Evolutionary conservation across 2,888 invertebrate species (phyloP), one percentile per base, ranked within the genome.

Genomic region (Yponomeuta malinellus): DNA sequence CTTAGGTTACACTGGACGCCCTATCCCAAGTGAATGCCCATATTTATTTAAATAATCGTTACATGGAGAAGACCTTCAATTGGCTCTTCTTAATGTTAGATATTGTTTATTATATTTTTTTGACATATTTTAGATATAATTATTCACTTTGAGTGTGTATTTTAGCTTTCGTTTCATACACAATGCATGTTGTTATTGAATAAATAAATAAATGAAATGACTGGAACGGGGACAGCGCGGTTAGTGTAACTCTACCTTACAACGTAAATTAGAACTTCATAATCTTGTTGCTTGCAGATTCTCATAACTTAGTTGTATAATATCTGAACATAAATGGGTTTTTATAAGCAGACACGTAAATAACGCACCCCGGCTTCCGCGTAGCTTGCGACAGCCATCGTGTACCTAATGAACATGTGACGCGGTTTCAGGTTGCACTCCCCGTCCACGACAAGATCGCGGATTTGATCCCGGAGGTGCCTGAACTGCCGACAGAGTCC

Each of bases 401-500:
- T 15, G 52, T 43, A 43, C 43, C 43, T 59, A 59, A 59, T 15
- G 15, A 8, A 5, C 4, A 59, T 15, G 52, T 59, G 52, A 59
- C 52, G 52, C 15, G 3, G 52, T 89, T 89, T 63, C 87, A 91
- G 91, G 91, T 90, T 37, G 76, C 81, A 48, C 74, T 86, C 71
- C 79, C 84, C 6, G 79, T 84, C 72, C 80, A 83, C 70, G 90
- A 90, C 78, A 91, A 91, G 80, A 81, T 91, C 76, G 84, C 88
- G 48, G 91, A 90, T 73, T 79, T 91, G 78, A 88, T 91, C 74
- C 87, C 91, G 10, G 91, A 91, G 77, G 79, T 90, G 71, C 88
- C 91, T 69, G 83, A 86, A 75, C 83, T 91, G 75, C 89, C 90
- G 33, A 67, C 67, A 33, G 71, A 71, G 37, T 67, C 67, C 3